Base-by-base conservation (phyloP, 2,113 vertebrate species). In the Psittacus erithacus region DNA sequence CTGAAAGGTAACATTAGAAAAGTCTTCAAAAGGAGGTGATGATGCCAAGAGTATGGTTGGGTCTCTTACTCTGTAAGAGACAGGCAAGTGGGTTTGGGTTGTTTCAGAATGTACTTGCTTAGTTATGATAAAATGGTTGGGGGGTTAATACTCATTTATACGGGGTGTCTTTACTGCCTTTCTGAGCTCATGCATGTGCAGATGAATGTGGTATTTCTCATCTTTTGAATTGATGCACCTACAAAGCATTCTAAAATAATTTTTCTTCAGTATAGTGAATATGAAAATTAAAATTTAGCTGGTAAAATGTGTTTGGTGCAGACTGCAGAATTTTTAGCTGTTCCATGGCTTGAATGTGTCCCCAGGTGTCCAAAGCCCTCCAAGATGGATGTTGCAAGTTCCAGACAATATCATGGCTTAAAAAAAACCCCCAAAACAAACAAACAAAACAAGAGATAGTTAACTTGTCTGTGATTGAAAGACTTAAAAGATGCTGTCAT, bases 1-100 rank as follows among this genome's bases (percentile, higher is more conserved):
- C 1, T 4, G 62, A 69, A 65, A 17, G 0, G 6, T 55, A 57
- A 5, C n/a, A 38, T 38, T 62, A 52, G 17, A 20, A 17, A 49
- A 65, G 9, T 57, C 18, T 83, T 82, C 16, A 55, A 13, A 44
- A 78, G 29, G 29, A 82, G 8, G 5, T 65, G 46, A 35, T 59
- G 28, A 44, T 65, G 13, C 17, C n/a, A 67, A 15, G 57, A 27
- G 31, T 19, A 29, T 31, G 10, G 15, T 43, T 23, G 13, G 10
- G 11, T 80, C 33, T 92, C 23, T 65, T 29, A 46, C 14, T 46
- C 0, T 1, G 1, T 83, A 29, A 46, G 11, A 27, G 16, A 63
- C 7, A 44, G 43, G 41, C 11, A 63, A 28, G 11, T 88, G 33
- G 3, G 16, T 92, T 79, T n/a, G 38, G 41, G 8, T 80, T 76